Evolutionary conservation across 2,797 vertebrate species (phyloP), one percentile per base, ranked within the genome.

Genomic region (Etheostoma nigrum): DNA sequence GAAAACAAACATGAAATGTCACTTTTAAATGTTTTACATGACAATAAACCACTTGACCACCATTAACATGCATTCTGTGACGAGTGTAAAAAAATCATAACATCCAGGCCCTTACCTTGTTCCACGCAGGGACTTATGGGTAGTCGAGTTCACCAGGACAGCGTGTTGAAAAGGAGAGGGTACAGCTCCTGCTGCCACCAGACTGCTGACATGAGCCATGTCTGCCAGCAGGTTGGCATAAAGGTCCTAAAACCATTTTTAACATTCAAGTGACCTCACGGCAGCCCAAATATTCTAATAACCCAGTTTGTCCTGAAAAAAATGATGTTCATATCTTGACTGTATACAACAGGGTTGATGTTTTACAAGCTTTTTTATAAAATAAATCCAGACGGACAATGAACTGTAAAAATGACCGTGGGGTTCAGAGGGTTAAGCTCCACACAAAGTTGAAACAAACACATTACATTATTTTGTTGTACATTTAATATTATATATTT

Each of bases 191-290:
- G 95, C 94, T 0, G 97, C 96, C 84, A 97, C 96, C 70, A 97
- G 89, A 61, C 96, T 96, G 1, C 97, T 97, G 86, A 97, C 96
- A 54, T 97, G 97, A 13, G 97, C 96, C 95, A 97, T 97, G 87
- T 97, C 97, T 0, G 97, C 95, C 90, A 97, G 88, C 69, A 97
- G 91, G 84, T 96, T 93, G 0, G 96, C 96, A 60, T 94, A 4
- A 27, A 27, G 27, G 4, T 27, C 27, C 4, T 25, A 25, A 4
- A 23, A 23, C 21, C 21, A 23, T 23, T 23, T 23, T 23, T 23
- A 23, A 23, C 21, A 23, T 23, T 23, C 21, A 23, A 23, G 21
- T 23, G 21, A 23, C 21, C 21, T 23, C 21, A 23, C 21, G 21
- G 21, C 21, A 23, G 21, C 21, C 21, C 21, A 23, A 23, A 23